Conservation (phyloP, 1,140 invertebrate genomes). For the Drosophila bocqueti region DNA sequence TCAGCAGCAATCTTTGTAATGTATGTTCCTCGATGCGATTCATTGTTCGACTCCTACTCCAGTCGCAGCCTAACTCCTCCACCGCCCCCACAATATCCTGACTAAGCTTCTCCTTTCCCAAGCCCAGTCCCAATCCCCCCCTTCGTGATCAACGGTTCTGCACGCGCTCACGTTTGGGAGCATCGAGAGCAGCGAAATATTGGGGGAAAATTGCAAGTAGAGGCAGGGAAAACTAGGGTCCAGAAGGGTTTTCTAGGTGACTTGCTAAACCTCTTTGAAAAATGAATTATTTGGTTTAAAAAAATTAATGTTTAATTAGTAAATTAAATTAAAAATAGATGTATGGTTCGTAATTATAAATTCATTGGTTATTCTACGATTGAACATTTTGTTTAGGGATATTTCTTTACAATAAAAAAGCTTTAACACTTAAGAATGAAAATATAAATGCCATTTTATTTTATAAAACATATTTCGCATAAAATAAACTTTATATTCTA, state of each 20-base stretch:
- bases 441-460: too few species aligned
- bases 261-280: neutral
- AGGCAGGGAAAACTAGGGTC: constrained; percentile 15
- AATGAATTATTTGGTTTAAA: neutral
- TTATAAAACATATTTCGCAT: too few species aligned
- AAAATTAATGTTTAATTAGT: neutral
- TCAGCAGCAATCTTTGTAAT: constrained; percentile 52
- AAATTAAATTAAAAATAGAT: too few species aligned
- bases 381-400: too few species aligned
- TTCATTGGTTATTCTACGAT: too few species aligned
- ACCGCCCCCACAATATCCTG: constrained; percentile 9
- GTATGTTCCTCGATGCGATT: constrained; percentile 43
- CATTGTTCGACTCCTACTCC: constrained; percentile 42
- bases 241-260: neutral
- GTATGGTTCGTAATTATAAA: too few species aligned
- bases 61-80: neutral
- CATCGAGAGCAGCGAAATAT: constrained; percentile 53
- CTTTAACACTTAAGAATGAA: too few species aligned
- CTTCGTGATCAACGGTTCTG: constrained; percentile 47
- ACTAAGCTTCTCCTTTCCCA: constrained; percentile 3
- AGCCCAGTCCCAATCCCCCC: neutral
- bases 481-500: too few species aligned
- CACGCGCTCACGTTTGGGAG: constrained; percentile 58
- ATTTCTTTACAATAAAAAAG: too few species aligned
- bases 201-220: constrained; percentile 49